Evolutionary conservation across 1,140 invertebrate species (phyloP).

Genomic region (Arctopsyche grandis): DNA sequence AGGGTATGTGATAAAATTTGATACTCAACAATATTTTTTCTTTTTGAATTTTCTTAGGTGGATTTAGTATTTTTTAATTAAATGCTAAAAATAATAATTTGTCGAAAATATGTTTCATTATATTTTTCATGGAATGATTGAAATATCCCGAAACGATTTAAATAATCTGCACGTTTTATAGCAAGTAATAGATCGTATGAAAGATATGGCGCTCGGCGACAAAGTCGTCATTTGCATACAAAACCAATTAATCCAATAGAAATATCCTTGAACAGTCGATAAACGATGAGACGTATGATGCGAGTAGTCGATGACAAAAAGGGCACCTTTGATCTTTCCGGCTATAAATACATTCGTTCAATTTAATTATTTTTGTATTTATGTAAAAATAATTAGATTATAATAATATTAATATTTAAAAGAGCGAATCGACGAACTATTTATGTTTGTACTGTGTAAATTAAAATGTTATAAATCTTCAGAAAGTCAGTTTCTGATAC

Average conservation of each 20-base stretch:
- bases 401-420: no score
- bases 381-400: background rate
- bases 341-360: background rate
- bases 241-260: conserved; percentile 33
- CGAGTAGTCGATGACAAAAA: conserved; percentile 5
- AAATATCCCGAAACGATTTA: background rate
- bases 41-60: background rate
- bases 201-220: background rate
- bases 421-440: no score
- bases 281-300: conserved; percentile 9
- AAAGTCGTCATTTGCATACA: conserved; percentile 28
- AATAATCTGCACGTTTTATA: background rate
- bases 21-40: background rate
- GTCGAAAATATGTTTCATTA: background rate
- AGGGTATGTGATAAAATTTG: no score
- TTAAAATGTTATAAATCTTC: no score
- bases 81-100: background rate
- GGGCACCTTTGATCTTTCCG: conserved; percentile 22
- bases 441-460: no score
- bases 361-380: background rate
- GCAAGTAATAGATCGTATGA: background rate
- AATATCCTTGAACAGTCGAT: conserved; percentile 29
- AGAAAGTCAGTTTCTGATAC: no score
- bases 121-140: background rate
- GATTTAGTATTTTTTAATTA: background rate